Base-by-base conservation (phyloP, 2,797 vertebrate species). In the Falco novaeseelandiae region DNA sequence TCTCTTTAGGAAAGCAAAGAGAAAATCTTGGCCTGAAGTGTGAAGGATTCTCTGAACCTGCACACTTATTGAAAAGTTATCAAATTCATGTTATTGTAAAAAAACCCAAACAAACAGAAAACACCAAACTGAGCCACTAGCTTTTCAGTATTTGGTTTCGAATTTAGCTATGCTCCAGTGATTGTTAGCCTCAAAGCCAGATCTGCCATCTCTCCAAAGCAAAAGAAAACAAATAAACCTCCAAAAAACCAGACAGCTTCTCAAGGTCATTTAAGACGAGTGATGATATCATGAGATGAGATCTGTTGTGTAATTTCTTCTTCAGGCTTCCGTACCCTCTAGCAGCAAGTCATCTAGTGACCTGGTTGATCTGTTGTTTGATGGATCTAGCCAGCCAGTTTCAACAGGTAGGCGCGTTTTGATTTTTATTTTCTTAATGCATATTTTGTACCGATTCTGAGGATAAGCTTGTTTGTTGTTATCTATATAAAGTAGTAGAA, bases 281-380 rank as follows among this genome's bases (percentile, higher is more conserved):
- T 26, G 49, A 19, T 61, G 11, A 9, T 6, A 20, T 11, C 3
- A 8, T 44, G 32, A 49, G 30, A 34, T 69, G 42, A 83, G 11
- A 78, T 72, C 17, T 93, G 4, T 58, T 86, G 21, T 97, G 34
- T 95, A n/a, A 42, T 97, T 74, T 94, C 93, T 72, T 93, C 92
- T 93, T 96, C 96, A 99, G 99, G 97, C 98, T 48, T 98, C 99
- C 98, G 96, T 95, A 23, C 97, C 98, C 55, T 97, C 98, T 93
- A 97, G 97, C 55, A 98, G 97, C 95, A 99, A 99, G 95, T 97
- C 99, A 4, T 97, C 98, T 62, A 98, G 97, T 13, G 98, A 98
- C 88, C 97, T 99, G 70, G 99, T 99, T 81, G 99, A 99, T 96
- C 98, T 99, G 69, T 93, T 99, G 32, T 99, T 99, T 97, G 99